Evolutionary conservation across 2,113 vertebrate species (phyloP).

Genomic region (Raphicerus campestris): DNA sequence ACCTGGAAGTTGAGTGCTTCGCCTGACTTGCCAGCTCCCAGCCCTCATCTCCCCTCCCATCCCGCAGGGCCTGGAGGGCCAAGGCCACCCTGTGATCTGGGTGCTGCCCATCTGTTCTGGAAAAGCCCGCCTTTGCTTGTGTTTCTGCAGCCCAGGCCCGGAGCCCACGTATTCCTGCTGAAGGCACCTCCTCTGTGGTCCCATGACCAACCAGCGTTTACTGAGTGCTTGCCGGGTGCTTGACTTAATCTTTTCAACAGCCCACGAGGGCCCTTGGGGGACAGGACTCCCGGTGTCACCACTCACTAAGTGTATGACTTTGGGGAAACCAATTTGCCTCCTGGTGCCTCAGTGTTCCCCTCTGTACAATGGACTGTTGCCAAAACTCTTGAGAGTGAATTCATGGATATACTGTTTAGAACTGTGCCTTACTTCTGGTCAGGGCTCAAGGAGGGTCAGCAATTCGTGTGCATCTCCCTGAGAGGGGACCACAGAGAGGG

Average conservation of each 20-base stretch:
- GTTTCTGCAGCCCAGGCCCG: background rate
- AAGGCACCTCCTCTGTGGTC: too few species aligned
- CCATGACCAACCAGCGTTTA: background rate
- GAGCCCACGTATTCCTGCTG: fast-evolving
- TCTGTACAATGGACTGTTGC: background rate
- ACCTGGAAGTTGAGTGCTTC: background rate
- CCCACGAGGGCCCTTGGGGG: background rate
- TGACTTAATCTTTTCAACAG: background rate
- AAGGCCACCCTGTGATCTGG: background rate
- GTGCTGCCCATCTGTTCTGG: background rate
- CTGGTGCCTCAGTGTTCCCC: background rate
- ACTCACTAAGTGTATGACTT: background rate
- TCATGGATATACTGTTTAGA: background rate
- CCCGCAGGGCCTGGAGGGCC: background rate
- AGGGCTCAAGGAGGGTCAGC: background rate
- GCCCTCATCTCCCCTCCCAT: background rate
- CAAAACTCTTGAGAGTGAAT: background rate
- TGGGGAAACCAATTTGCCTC: background rate
- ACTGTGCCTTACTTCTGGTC: background rate
- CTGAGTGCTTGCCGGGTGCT: background rate
- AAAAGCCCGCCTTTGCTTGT: background rate
- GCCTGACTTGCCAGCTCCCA: background rate
- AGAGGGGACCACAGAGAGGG: background rate
- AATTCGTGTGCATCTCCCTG: fast-evolving
- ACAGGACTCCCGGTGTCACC: background rate